These are phyloP conservation scores for Eupristina koningsbergeri DNA, from an alignment of 1,140 invertebrate species.

Conservation along the genomic window DNA sequence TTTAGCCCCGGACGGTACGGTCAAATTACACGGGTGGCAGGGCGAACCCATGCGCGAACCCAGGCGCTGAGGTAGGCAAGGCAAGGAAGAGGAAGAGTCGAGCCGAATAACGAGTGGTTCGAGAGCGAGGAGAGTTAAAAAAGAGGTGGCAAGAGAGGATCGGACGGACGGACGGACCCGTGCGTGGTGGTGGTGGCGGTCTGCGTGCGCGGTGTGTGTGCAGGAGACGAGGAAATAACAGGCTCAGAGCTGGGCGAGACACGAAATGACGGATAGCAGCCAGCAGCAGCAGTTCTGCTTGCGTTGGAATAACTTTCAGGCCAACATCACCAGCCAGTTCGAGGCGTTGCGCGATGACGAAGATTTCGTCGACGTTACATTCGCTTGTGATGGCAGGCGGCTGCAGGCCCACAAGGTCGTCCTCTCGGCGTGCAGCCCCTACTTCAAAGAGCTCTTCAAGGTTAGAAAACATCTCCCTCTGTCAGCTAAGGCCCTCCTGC, in stretches of 20 bases:
- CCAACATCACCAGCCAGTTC: conserved; percentile 88
- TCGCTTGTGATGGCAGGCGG: conserved; percentile 84
- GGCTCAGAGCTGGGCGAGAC: conserved; percentile 27
- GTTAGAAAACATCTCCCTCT: conserved; percentile 73
- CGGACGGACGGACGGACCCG: too few species aligned
- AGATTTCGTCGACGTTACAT: conserved; percentile 88
- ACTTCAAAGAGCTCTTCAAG: conserved; percentile 88
- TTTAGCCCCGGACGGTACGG: conserved; percentile 59
- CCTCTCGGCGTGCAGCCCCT: conserved; percentile 85
- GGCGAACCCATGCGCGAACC: conserved; percentile 45
- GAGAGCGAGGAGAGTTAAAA: conserved; percentile 36
- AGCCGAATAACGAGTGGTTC: conserved; percentile 17
- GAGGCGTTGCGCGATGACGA: conserved; percentile 85
- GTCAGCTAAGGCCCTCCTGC: conserved; percentile 10
- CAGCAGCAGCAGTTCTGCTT: conserved; percentile 87
- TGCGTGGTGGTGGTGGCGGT: conserved; percentile 26
- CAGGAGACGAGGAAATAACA: conserved; percentile 28
- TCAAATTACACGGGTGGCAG: conserved; percentile 52
- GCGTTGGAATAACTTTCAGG: conserved; percentile 94
- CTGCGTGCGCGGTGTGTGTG: conserved; percentile 41
- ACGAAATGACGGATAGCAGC: conserved; percentile 71
- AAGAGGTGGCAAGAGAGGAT: conserved; percentile 1
- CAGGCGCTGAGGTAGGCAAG: conserved; percentile 42
- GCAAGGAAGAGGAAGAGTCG: conserved; percentile 33
- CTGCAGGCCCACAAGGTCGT: conserved; percentile 87